Evolutionary conservation across 2,888 invertebrate genomes (phyloP).

Genomic region (Tachina grossa): DNA sequence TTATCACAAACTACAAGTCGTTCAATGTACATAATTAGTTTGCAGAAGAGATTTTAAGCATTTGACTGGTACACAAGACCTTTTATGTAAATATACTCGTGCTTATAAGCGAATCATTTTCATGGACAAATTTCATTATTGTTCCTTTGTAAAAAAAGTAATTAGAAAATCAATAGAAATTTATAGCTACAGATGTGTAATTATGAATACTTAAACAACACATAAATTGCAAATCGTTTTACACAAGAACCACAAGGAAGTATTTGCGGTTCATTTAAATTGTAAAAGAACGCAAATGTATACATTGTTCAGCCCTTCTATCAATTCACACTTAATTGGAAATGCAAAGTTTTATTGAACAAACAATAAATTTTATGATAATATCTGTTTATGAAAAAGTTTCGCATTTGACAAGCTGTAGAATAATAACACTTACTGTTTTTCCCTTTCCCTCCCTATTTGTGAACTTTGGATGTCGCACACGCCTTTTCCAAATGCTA

Average conservation of each 20-base stretch:
- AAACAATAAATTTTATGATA: slow-evolving; percentile 48
- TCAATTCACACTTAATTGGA: slow-evolving; percentile 8
- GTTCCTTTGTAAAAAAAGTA: slow-evolving; percentile 40
- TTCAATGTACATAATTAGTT: slow-evolving; percentile 47
- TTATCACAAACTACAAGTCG: slow-evolving; percentile 55
- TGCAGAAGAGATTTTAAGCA: slow-evolving; percentile 19
- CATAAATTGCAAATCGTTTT: slow-evolving; percentile 26
- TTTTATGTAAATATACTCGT: not conserved
- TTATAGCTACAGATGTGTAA: slow-evolving; percentile 11
- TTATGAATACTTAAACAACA: not conserved
- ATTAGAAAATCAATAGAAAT: slow-evolving; percentile 66
- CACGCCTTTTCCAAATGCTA: slow-evolving; percentile 1
- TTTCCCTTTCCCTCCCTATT: not conserved
- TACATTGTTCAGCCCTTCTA: slow-evolving; percentile 9
- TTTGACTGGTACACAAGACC: slow-evolving; percentile 11
- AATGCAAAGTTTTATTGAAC: slow-evolving; percentile 48
- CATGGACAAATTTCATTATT: slow-evolving; percentile 48
- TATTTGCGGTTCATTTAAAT: not conserved
- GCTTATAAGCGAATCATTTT: slow-evolving; percentile 32
- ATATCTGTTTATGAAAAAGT: slow-evolving; percentile 26
- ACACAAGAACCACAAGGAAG: not conserved
- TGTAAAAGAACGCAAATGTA: not conserved
- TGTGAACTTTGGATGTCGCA: not conserved
- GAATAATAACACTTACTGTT: slow-evolving; percentile 10
- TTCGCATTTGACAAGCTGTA: slow-evolving; percentile 33